Conservation (phyloP, 2,113 vertebrate genomes). For the Nettapus auritus region DNA sequence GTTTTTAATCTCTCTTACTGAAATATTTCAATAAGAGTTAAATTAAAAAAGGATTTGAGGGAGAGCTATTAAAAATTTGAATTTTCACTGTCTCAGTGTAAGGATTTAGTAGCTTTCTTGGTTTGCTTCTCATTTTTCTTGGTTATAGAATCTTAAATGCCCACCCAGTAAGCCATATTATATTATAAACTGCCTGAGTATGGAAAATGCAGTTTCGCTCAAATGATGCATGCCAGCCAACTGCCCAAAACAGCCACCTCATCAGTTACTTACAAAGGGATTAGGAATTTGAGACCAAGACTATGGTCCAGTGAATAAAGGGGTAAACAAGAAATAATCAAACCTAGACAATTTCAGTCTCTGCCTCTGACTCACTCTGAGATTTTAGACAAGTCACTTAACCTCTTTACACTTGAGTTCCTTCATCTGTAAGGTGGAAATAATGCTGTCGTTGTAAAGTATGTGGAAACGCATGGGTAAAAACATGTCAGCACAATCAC, state of each 20-base stretch:
- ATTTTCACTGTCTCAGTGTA: not conserved
- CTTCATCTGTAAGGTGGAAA: not conserved
- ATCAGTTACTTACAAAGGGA: not conserved
- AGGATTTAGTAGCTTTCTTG: conserved; percentile 2
- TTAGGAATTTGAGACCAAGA: not conserved
- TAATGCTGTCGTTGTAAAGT: accelerated
- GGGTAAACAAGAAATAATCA: not conserved
- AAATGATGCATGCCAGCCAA: not conserved
- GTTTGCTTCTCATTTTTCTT: not conserved
- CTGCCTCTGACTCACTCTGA: not conserved
- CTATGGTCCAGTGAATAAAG: not conserved
- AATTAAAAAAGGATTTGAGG: conserved; percentile 30
- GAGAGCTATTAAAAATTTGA: not conserved
- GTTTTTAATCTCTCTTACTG: not conserved
- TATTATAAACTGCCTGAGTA: not conserved
- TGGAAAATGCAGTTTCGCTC: not conserved
- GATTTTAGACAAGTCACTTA: not conserved
- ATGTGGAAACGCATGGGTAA: accelerated
- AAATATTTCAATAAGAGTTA: conserved; percentile 26
- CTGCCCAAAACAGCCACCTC: not conserved
- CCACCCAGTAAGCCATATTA: not conserved
- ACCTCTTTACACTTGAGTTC: not conserved
- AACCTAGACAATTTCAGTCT: not conserved
- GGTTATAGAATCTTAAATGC: not conserved
- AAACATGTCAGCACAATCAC: not conserved